phyloP scores from a whole-genome alignment of 2,888 invertebrate species.

The Drosophila melanosoma region DNA sequence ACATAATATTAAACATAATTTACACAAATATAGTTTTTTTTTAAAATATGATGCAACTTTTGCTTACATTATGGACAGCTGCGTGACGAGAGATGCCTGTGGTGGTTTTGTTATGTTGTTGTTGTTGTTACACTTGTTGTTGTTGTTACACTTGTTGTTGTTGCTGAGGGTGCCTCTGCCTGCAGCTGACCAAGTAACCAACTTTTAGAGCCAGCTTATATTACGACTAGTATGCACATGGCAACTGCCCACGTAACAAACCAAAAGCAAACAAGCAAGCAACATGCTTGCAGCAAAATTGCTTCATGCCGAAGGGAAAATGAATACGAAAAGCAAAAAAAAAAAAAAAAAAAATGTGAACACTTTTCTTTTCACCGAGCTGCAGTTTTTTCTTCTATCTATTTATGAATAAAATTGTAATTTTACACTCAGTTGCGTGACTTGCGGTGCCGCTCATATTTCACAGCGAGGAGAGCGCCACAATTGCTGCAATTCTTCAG shows the following conservation, averaged over 20 bases:
- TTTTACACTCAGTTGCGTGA: constrained; percentile 77
- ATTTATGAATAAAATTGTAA: constrained; percentile 72
- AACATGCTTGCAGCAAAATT: constrained; percentile 28
- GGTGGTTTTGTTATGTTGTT: constrained; percentile 25
- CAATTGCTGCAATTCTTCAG: constrained; percentile 9
- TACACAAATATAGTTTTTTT: background rate
- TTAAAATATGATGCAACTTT: constrained; percentile 47
- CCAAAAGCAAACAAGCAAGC: background rate
- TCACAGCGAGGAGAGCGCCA: constrained; percentile 19
- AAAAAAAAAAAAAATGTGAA: constrained; percentile 69
- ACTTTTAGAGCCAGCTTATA: constrained; percentile 62
- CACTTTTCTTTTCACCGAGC: constrained; percentile 61
- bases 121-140: constrained; percentile 12
- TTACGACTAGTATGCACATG: constrained; percentile 47
- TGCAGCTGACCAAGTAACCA: constrained; percentile 64
- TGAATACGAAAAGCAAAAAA: constrained; percentile 65
- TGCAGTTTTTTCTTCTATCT: constrained; percentile 11
- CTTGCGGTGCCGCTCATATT: constrained; percentile 60
- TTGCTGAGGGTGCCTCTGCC: constrained; percentile 38
- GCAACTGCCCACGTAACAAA: constrained; percentile 37
- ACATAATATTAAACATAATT: constrained; percentile 11
- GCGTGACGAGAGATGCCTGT: constrained; percentile 50
- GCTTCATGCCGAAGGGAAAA: constrained; percentile 50
- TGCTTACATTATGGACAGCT: constrained; percentile 52
- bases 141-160: constrained; percentile 7